Evolutionary conservation across 2,888 invertebrate genomes (phyloP).

Genomic region (Alentia gelatinosa): DNA sequence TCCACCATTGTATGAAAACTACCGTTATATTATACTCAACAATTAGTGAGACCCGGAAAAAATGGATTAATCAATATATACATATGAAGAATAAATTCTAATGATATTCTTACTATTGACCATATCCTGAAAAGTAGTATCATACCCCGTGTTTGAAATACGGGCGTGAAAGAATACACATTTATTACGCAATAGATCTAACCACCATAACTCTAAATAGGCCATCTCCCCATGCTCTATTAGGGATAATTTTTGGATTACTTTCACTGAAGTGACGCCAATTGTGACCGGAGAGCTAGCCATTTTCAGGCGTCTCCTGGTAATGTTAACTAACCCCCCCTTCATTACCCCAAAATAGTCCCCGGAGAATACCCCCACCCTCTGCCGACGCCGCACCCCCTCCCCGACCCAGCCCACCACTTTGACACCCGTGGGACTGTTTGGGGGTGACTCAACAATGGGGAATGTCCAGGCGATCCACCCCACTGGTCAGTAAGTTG

Average conservation of each 20-base stretch:
- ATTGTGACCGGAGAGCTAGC: not conserved
- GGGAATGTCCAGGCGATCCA: not conserved
- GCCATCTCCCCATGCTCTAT: not conserved
- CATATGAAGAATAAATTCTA: no score
- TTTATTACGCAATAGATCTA: no score
- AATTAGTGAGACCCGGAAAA: no score
- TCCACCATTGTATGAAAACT: no score
- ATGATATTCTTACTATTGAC: no score
- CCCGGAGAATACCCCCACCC: conserved; percentile 12
- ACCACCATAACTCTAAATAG: not conserved
- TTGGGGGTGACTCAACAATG: conserved; percentile 7
- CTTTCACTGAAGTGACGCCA: not conserved
- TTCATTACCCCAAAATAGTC: not conserved
- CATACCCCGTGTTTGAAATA: no score
- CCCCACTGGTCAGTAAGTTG: not conserved
- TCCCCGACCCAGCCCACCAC: not conserved
- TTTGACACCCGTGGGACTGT: not conserved
- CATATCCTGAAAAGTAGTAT: no score
- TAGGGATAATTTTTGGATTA: not conserved
- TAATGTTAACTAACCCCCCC: not conserved
- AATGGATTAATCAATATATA: no score
- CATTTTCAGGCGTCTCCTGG: not conserved
- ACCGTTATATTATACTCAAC: no score
- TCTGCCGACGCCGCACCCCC: not conserved
- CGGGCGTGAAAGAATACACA: no score